A percentile compares a stretch with the other conserved stretches of the same genome.
These are phyloP conservation scores for Hypotaenidia philippensis DNA, from an alignment of 2,797 vertebrate species.

Conservation along the genomic window DNA sequence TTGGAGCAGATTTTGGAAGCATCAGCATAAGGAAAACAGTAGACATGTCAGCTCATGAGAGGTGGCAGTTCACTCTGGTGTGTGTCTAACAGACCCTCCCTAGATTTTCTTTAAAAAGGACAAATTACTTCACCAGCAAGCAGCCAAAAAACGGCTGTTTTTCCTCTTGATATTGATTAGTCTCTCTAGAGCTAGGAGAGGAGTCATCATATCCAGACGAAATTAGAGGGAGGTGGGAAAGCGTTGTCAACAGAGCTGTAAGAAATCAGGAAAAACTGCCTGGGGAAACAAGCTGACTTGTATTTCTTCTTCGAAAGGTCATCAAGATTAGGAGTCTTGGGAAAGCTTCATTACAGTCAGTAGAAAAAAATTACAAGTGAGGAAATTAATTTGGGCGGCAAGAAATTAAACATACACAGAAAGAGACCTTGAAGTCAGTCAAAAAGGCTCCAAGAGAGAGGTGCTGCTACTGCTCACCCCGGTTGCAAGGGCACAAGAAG, in stretches of 20 bases:
- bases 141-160: neutral
- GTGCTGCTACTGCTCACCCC: neutral
- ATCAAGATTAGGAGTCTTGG: constrained; percentile 36
- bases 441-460: neutral
- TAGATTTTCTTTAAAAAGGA: neutral
- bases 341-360: constrained; percentile 35
- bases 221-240: constrained; percentile 44
- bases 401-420: constrained; percentile 19
- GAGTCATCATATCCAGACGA: constrained; percentile 12
- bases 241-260: constrained; percentile 27
- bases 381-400: constrained; percentile 27
- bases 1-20: neutral
- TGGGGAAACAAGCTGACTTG: constrained; percentile 24
- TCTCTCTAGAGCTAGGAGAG: constrained; percentile 4
- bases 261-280: constrained; percentile 45
- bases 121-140: constrained; percentile 7
- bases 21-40: neutral
- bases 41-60: neutral
- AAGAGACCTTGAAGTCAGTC: neutral
- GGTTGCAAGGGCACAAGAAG: neutral
- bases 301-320: constrained; percentile 53
- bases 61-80: neutral
- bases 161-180: neutral
- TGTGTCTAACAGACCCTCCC: neutral
- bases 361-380: neutral